Evolutionary conservation across 2,797 vertebrate genomes (phyloP), one percentile per base, ranked within the genome.

Genomic region (Argyrosomus regius): DNA sequence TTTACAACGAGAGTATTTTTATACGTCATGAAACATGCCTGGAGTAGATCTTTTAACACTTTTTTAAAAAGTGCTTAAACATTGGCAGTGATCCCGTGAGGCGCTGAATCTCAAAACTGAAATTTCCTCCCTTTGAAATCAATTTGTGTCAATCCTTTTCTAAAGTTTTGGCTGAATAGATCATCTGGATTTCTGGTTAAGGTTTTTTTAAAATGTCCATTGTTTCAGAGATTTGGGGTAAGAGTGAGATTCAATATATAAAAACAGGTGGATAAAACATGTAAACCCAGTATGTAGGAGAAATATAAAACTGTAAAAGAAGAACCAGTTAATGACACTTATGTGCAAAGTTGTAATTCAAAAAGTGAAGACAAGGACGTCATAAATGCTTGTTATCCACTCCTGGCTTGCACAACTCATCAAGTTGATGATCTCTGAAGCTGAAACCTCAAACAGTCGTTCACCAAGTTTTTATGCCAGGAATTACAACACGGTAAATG

Each of bases 21-120:
- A 48, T 39, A 39, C 8, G 8, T 39, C 35, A 39, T 9, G 35
- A 70, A 31, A 57, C 6, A 35, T 20, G n/a, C 17, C 5, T 75
- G 14, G 9, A 52, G 24, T 31, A 12, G 7, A 9, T 50, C 43
- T 49, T 41, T 22, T 17, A 76, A 75, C n/a, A 46, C 52, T 68
- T 67, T 72, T 61, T 45, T 4, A 12, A 72, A 62, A 83, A 74
- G 69, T 70, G 57, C 68, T 61, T 46, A 10, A 31, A 60, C 10
- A 3, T 4, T 43, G 10, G 57, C 50, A 80, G 48, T 0, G 50
- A 56, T 77, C 26, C 54, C 69, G 22, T 18, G 6, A 64, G 62
- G 20, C 65, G 43, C 65, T 58, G 11, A 78, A 77, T 72, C 31
- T 31, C 31, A 81, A 70, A 52, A 76, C 76, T 22, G 20, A 2